phyloP scores from a whole-genome alignment of 2,888 invertebrate genomes.

The Heliconius ismenius region DNA sequence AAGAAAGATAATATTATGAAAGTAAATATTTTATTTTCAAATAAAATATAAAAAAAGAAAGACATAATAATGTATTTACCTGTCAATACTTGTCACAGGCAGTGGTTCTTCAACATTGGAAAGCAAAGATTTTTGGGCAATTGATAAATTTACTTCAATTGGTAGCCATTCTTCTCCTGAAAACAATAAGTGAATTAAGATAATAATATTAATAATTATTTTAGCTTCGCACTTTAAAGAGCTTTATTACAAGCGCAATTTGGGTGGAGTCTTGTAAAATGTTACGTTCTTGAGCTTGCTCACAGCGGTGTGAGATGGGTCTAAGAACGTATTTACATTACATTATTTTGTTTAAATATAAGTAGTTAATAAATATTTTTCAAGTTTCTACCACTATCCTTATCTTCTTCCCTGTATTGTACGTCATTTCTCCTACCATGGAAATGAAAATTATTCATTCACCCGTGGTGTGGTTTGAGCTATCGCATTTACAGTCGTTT shows the following conservation, averaged over 20 bases:
- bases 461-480: too few species aligned
- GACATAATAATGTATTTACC: conserved; percentile 51
- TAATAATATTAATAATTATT: not conserved
- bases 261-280: not conserved
- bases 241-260: not conserved
- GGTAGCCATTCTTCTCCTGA: conserved; percentile 66
- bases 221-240: not conserved
- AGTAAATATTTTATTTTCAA: not conserved
- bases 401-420: not conserved
- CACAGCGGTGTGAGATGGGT: not conserved
- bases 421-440: not conserved
- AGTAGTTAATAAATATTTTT: not conserved
- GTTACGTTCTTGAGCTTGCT: not conserved
- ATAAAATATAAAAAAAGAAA: not conserved
- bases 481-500: too few species aligned
- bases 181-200: conserved; percentile 29
- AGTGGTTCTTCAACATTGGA: conserved; percentile 62
- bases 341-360: not conserved
- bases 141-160: conserved; percentile 53
- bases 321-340: not conserved
- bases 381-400: not conserved
- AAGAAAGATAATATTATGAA: not conserved
- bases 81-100: conserved; percentile 59
- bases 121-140: conserved; percentile 59
- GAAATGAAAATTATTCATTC: not conserved